phyloP scores from a whole-genome alignment of 2,888 invertebrate species.

The Athalia rosae region DNA sequence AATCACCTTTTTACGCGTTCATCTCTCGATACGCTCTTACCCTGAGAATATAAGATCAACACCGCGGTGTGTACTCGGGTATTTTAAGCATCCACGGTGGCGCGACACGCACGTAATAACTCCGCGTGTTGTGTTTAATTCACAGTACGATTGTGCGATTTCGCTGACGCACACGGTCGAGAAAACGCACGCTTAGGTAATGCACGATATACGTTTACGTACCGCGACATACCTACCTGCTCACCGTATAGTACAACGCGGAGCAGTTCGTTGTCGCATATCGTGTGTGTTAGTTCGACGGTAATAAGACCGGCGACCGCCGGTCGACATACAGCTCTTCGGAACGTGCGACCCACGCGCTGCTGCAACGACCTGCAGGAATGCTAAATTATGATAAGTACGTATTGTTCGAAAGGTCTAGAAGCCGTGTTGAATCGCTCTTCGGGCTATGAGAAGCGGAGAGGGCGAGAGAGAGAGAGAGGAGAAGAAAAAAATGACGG shows the following conservation, averaged over 20 bases:
- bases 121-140: constrained; percentile 1
- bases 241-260: too few relatives aligned
- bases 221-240: too few relatives aligned
- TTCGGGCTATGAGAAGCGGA: too few relatives aligned
- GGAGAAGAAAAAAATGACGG: too few relatives aligned
- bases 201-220: too few relatives aligned
- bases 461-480: too few relatives aligned
- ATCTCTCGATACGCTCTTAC: too few relatives aligned
- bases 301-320: constrained; percentile 18
- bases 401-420: constrained; percentile 35
- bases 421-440: background rate
- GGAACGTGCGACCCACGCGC: constrained; percentile 31
- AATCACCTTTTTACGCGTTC: too few relatives aligned
- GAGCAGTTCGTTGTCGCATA: background rate
- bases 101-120: constrained; percentile 9
- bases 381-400: constrained; percentile 46
- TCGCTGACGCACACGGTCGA: background rate
- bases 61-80: too few relatives aligned
- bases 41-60: too few relatives aligned
- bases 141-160: constrained; percentile 2
- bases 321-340: constrained; percentile 1
- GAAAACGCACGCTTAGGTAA: too few relatives aligned
- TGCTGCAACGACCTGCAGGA: constrained; percentile 9
- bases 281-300: background rate
- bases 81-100: background rate